Evolutionary conservation across 1,140 invertebrate species (phyloP).

Genomic region (Drosophila arawakana): DNA sequence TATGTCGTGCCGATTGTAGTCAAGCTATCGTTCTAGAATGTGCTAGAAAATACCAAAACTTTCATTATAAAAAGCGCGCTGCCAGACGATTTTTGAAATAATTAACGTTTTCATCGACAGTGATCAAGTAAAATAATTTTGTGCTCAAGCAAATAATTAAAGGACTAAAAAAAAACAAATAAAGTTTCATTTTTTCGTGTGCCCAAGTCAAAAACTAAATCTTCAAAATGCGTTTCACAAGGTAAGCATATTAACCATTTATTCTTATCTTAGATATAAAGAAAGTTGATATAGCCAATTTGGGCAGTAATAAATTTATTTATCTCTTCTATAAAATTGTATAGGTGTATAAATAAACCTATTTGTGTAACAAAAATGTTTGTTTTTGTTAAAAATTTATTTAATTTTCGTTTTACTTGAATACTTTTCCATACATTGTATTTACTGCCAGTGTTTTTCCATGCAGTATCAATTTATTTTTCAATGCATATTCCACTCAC

Average conservation of each 20-base stretch:
- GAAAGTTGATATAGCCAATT: not conserved
- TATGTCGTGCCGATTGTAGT: not conserved
- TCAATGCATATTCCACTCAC: slow-evolving; percentile 47
- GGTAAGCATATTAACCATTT: slow-evolving; percentile 40
- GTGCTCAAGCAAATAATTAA: not conserved
- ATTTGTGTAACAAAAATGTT: too few relatives aligned
- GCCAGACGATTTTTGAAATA: slow-evolving; percentile 52
- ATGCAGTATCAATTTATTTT: slow-evolving; percentile 40
- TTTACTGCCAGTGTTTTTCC: slow-evolving; percentile 1
- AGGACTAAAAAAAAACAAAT: not conserved
- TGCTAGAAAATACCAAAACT: slow-evolving; percentile 53
- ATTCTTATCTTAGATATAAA: not conserved
- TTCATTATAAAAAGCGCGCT: slow-evolving; percentile 55
- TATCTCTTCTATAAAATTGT: too few relatives aligned
- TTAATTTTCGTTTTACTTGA: not conserved
- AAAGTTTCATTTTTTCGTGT: not conserved
- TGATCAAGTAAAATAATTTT: slow-evolving; percentile 32
- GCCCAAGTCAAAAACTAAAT: not conserved
- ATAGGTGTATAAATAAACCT: too few relatives aligned
- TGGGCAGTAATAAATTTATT: not conserved
- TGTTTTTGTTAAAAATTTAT: too few relatives aligned
- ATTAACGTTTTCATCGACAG: slow-evolving; percentile 35
- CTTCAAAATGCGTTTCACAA: slow-evolving; percentile 70
- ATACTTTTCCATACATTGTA: not conserved
- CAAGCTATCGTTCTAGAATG: slow-evolving; percentile 9